These are phyloP conservation scores for Oedothorax gibbosus DNA, from an alignment of 1,140 invertebrate genomes.

Conservation along the genomic window DNA sequence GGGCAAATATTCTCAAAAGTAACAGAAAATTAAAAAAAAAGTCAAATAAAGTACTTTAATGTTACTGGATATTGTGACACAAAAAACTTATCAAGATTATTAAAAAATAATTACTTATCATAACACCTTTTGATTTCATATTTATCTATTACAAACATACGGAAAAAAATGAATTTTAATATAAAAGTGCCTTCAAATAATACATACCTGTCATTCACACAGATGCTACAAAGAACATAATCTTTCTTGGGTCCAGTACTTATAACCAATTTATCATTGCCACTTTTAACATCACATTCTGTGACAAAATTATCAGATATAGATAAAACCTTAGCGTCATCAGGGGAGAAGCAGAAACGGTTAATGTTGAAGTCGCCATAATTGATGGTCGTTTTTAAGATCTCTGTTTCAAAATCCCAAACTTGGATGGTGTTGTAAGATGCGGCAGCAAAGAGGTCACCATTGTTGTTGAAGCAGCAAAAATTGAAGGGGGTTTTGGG, in stretches of 20 bases:
- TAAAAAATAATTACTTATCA: no score
- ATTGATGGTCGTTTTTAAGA: not conserved
- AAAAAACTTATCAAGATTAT: no score
- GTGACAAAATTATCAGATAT: not conserved
- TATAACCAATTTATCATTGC: not conserved
- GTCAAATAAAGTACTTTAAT: no score
- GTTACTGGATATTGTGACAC: no score
- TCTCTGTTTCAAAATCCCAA: conserved; percentile 15
- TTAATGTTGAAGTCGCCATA: not conserved
- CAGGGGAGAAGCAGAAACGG: not conserved
- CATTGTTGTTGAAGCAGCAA: conserved; percentile 13
- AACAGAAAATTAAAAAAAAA: no score
- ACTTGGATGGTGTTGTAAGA: not conserved
- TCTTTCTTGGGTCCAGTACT: not conserved
- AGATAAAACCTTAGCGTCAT: not conserved
- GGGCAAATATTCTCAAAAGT: no score
- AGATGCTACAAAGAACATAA: conserved; percentile 24
- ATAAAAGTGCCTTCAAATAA: no score
- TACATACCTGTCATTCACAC: not conserved
- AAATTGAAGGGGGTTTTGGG: not conserved
- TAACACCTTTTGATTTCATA: no score
- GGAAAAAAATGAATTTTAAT: no score
- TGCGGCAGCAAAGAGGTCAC: conserved; percentile 2
- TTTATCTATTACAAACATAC: no score
- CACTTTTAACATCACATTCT: not conserved